These are phyloP conservation scores for Schizothorax lantsangensis DNA, from an alignment of 2,797 vertebrate species.

Conservation along the genomic window DNA sequence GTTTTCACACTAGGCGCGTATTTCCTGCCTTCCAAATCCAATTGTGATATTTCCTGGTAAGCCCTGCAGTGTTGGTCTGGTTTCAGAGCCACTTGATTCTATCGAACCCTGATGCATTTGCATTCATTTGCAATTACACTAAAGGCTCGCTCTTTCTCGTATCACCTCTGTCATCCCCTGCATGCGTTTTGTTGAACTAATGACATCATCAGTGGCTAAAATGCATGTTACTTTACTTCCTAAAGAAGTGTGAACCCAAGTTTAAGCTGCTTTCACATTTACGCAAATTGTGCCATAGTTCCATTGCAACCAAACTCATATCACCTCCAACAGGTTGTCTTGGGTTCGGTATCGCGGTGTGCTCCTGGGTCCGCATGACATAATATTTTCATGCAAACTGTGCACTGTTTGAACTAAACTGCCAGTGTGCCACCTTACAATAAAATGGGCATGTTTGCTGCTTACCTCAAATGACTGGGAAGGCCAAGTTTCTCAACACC, in stretches of 20 bases:
- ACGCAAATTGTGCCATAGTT: not conserved
- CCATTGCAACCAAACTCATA: not conserved
- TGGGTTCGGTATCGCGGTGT: not conserved
- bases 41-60: not conserved
- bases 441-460: not conserved
- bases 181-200: not conserved
- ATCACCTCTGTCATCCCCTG: not conserved
- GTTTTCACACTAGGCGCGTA: not conserved
- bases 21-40: not conserved
- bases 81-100: not conserved
- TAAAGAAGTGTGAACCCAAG: not conserved
- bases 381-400: not conserved
- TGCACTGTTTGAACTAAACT: not conserved
- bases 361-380: not conserved
- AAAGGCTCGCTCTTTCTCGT: not conserved
- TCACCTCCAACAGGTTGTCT: not conserved
- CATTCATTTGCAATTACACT: not conserved
- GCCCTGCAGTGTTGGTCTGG: not conserved
- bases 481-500: not conserved
- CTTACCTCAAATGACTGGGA: not conserved
- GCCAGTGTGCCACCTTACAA: not conserved
- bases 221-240: not conserved
- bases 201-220: not conserved
- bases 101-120: not conserved
- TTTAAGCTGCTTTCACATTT: not conserved